Conservation (phyloP, 2,888 invertebrate genomes). For the Acronicta leporina region DNA sequence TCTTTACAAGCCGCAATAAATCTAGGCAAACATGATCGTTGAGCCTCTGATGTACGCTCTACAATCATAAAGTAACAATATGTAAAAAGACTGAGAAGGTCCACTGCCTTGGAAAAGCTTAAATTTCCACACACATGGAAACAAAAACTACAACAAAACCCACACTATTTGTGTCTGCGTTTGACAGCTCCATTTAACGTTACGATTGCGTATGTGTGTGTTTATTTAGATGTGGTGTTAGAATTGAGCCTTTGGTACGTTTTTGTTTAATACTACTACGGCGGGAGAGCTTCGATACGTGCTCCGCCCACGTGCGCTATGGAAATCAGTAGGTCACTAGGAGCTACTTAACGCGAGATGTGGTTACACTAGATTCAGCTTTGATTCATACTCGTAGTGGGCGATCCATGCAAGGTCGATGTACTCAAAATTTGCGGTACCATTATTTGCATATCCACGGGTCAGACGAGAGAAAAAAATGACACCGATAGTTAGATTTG, state of each 20-base stretch:
- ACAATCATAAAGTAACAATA: slow-evolving; percentile 3
- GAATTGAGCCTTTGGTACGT: slow-evolving; percentile 7
- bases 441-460: slow-evolving; percentile 83
- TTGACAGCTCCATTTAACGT: not conserved
- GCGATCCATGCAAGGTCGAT: slow-evolving; percentile 84
- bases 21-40: slow-evolving; percentile 53
- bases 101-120: not conserved
- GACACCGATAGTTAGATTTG: slow-evolving; percentile 80
- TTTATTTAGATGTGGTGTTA: not conserved
- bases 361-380: slow-evolving; percentile 74
- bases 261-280: slow-evolving; percentile 51
- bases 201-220: not conserved
- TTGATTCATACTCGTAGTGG: slow-evolving; percentile 81
- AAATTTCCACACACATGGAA: not conserved
- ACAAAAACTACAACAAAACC: not conserved
- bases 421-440: slow-evolving; percentile 86
- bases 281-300: slow-evolving; percentile 54
- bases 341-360: slow-evolving; percentile 70
- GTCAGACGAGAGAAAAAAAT: slow-evolving; percentile 81
- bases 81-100: slow-evolving; percentile 26
- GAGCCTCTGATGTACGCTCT: slow-evolving; percentile 52
- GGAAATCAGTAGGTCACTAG: slow-evolving; percentile 88
- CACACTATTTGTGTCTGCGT: not conserved
- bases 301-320: slow-evolving; percentile 78
- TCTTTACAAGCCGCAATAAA: slow-evolving; percentile 51